Conservation (phyloP, 2,888 invertebrate species). For the Entomobrya proxima region DNA sequence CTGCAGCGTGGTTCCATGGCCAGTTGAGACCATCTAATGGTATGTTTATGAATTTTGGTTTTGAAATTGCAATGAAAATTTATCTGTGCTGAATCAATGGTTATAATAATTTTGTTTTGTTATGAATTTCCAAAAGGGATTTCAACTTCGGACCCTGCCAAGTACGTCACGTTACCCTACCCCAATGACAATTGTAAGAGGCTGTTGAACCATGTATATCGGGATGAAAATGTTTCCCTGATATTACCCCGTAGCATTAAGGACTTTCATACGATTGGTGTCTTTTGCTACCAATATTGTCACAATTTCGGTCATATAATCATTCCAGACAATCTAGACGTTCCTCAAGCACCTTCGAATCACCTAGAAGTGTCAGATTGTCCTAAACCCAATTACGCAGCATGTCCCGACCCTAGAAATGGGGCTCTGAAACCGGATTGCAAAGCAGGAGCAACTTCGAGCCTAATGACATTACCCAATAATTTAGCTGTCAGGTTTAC, state of each 20-base stretch:
- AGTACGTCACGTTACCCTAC: slow-evolving; percentile 30
- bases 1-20: slow-evolving; percentile 57
- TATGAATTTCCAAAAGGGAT: background rate
- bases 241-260: slow-evolving; percentile 22
- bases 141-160: background rate
- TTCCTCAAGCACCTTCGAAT: background rate
- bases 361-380: background rate
- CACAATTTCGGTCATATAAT: slow-evolving; percentile 50
- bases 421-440: slow-evolving; percentile 22
- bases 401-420: background rate
- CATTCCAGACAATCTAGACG: slow-evolving; percentile 16
- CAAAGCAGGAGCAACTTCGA: slow-evolving; percentile 23
- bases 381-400: background rate
- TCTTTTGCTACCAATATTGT: slow-evolving; percentile 50
- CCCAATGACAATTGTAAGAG: slow-evolving; percentile 37
- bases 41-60: background rate
- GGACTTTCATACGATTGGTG: slow-evolving; percentile 40
- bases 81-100: background rate
- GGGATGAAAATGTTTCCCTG: slow-evolving; percentile 16
- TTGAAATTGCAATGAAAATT: too few relatives aligned
- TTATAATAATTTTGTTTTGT: background rate
- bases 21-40: background rate
- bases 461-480: background rate
- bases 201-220: slow-evolving; percentile 5
- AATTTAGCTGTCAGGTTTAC: background rate